Evolutionary conservation across 92 coral and sea anemone genomes (phyloP), one percentile per base, ranked within the genome.

Genomic region (Virgularia gustaviana): DNA sequence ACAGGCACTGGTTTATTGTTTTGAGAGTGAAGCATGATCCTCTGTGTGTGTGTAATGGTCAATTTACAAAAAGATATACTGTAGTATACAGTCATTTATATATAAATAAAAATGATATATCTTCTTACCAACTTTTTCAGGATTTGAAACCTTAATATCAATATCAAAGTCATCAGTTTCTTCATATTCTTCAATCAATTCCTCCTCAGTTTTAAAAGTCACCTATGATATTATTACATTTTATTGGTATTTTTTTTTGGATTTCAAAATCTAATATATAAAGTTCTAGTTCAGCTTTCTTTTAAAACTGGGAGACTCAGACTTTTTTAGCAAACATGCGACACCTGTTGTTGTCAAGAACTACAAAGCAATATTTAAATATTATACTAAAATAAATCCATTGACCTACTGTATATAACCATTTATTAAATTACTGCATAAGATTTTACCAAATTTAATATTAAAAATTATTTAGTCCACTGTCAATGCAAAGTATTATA

Each of bases 71-170:
- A n/a, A n/a, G n/a, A n/a, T n/a, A n/a, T n/a, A n/a, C n/a, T n/a
- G n/a, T n/a, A n/a, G n/a, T n/a, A n/a, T 20, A 51, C 0, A 51
- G 18, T 13, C 24, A 23, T 29, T 29, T 11, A 28, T 27, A 10
- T 32, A 38, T n/a, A 11, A 8, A 28, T 13, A 16, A 22, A 29
- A 30, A 11, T 24, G 9, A 59, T 15, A 9, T 10, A 22, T 9
- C 9, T 18, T 70, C 95, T 54, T 49, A 86, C 97, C 97, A 79
- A 91, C 85, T 89, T 92, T 92, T 71, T 92, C 98, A 30, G 98
- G 98, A 83, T 87, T 83, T 27, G 92, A 70, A 4, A 92, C 94
- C 78, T 83, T 86, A 47, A 92, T 92, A n/a, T 89, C 75, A 87
- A 92, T 82, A 75, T 92, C 98, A 79, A 89, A 92, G 2, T 85